phyloP scores from a whole-genome alignment of 2,888 invertebrate genomes.

The Agrenia bidenticulata region DNA sequence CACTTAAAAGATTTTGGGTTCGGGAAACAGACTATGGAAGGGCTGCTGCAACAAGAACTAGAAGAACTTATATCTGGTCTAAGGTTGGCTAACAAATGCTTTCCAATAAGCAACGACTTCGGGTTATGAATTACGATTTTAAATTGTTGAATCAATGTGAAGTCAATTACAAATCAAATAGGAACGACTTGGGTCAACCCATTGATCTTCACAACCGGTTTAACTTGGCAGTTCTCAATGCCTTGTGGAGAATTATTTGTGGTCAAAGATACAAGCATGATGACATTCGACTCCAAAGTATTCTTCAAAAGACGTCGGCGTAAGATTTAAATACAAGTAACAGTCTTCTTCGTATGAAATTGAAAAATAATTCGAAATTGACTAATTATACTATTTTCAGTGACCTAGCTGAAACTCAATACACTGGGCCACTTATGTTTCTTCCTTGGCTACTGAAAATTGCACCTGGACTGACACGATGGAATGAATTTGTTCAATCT shows the following conservation, averaged over 20 bases:
- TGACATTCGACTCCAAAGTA: constrained; percentile 39
- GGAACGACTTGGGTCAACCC: constrained; percentile 32
- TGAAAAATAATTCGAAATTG: no score
- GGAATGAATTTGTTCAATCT: constrained; percentile 48
- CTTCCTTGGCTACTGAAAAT: constrained; percentile 49
- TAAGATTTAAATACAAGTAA: no score
- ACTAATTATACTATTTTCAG: constrained; percentile 33
- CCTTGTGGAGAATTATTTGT: constrained; percentile 51
- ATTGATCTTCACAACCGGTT: constrained; percentile 42
- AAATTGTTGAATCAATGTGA: not conserved
- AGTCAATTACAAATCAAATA: constrained; percentile 9
- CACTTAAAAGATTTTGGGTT: constrained; percentile 49
- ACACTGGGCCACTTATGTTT: constrained; percentile 50
- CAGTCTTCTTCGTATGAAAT: no score
- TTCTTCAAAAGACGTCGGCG: constrained; percentile 50
- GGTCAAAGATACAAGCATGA: constrained; percentile 50
- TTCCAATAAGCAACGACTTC: no score
- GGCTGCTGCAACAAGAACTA: constrained; percentile 44
- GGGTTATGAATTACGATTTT: not conserved
- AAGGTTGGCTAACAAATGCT: constrained; percentile 22
- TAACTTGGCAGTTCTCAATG: constrained; percentile 49
- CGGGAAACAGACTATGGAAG: constrained; percentile 49
- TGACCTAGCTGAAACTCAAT: constrained; percentile 51
- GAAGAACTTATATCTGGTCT: constrained; percentile 43
- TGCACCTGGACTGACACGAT: constrained; percentile 47